These are phyloP conservation scores for Betta splendens DNA, from an alignment of 2,797 vertebrate genomes.

Conservation along the genomic window DNA sequence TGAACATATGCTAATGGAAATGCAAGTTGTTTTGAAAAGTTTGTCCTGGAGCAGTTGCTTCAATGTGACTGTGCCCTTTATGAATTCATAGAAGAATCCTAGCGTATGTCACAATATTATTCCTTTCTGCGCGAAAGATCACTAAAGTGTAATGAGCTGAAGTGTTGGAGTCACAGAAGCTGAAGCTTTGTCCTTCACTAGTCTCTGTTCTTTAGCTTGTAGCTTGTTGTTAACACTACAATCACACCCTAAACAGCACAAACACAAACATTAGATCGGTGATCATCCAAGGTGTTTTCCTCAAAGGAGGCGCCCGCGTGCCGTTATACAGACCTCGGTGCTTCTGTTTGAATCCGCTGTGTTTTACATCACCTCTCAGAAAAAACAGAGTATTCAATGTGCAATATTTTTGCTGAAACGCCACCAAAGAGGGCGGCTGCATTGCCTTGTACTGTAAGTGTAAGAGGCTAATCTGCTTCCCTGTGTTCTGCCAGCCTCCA, in stretches of 20 bases:
- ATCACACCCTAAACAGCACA: constrained; percentile 4
- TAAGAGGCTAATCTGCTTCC: constrained; percentile 42
- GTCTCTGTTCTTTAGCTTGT: constrained; percentile 6
- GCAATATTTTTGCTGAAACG: constrained; percentile 21
- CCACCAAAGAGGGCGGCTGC: constrained; percentile 29
- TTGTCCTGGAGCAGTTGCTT: constrained; percentile 53
- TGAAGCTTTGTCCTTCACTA: constrained; percentile 64
- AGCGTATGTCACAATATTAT: constrained; percentile 17
- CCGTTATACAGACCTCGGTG: constrained; percentile 14
- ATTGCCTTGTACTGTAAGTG: constrained; percentile 31
- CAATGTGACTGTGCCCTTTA: constrained; percentile 29
- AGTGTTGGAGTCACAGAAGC: constrained; percentile 7
- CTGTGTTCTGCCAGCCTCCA: constrained; percentile 53
- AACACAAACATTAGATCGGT: too few relatives aligned
- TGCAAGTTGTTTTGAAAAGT: constrained; percentile 62
- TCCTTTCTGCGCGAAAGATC: constrained; percentile 27
- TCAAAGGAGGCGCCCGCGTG: constrained; percentile 29
- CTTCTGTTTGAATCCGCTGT: too few relatives aligned
- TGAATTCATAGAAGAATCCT: constrained; percentile 23
- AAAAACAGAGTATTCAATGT: constrained; percentile 15
- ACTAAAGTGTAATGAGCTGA: constrained; percentile 19
- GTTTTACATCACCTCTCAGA: constrained; percentile 18
- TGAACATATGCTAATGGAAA: constrained; percentile 72
- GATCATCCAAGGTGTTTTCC: constrained; percentile 2
- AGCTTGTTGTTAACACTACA: constrained; percentile 2